Base-by-base conservation (phyloP, 1,140 invertebrate genomes). In the Copidosoma floridanum region DNA sequence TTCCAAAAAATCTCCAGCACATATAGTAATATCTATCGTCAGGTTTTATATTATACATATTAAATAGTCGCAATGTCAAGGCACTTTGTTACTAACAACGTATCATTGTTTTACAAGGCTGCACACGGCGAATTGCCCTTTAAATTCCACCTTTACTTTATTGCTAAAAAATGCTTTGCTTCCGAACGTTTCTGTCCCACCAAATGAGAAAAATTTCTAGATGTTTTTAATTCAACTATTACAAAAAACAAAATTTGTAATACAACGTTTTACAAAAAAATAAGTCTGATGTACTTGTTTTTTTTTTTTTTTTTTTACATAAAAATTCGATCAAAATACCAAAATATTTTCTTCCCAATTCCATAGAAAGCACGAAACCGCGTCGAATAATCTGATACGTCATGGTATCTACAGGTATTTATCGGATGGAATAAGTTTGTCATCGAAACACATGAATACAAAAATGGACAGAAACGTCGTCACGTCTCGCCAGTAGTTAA, bases 361-460 rank as follows among this genome's bases (percentile, higher is more conserved):
- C n/a, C n/a, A n/a, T n/a, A n/a, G n/a, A n/a, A n/a, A n/a, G n/a
- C n/a, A n/a, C n/a, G n/a, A n/a, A n/a, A n/a, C n/a, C n/a, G n/a
- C n/a, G n/a, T n/a, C n/a, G n/a, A n/a, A n/a, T 67, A 27, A 64
- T 74, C 74, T 68, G 71, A 74, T 76, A 78, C 66, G 71, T 77
- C 74, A 77, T 76, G 74, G 69, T 75, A 74, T 64, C 74, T 75
- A 72, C n/a, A n/a, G n/a, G n/a, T n/a, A n/a, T n/a, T n/a, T n/a
- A n/a, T n/a, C n/a, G n/a, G n/a, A n/a, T n/a, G n/a, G n/a, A n/a
- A n/a, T n/a, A n/a, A n/a, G n/a, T n/a, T n/a, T n/a, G n/a, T n/a
- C n/a, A n/a, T n/a, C n/a, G n/a, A n/a, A n/a, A n/a, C n/a, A n/a
- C n/a, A n/a, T n/a, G n/a, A n/a, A n/a, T n/a, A n/a, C n/a, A n/a